Evolutionary conservation across 2,797 vertebrate species (phyloP).

Genomic region (Calcarius lapponicus): DNA sequence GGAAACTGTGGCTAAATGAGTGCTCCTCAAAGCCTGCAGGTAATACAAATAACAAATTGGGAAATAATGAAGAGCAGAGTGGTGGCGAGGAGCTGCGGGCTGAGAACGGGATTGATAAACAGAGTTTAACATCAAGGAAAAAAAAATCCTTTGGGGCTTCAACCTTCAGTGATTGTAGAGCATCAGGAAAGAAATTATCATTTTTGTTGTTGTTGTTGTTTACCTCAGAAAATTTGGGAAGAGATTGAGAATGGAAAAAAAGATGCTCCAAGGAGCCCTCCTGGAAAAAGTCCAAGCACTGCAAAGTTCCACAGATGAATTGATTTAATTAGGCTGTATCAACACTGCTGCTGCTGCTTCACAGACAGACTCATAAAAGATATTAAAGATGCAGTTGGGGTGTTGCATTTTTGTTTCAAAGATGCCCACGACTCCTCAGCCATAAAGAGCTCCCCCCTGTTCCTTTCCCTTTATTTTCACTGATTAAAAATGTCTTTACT

Average conservation of each 20-base stretch:
- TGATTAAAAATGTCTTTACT: neutral
- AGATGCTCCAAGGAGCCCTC: conserved; percentile 68
- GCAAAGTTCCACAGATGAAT: conserved; percentile 65
- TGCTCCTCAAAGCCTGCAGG: neutral
- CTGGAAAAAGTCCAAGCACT: conserved; percentile 62
- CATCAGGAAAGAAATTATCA: conserved; percentile 49
- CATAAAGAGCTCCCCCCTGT: neutral
- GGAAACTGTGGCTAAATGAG: neutral
- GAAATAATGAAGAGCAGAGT: conserved; percentile 25
- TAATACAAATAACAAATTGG: conserved; percentile 34
- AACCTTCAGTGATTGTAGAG: conserved; percentile 14
- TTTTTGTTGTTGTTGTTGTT: conserved; percentile 63
- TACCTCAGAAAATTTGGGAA: conserved; percentile 62
- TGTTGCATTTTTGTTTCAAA: conserved; percentile 8
- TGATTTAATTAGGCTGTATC: conserved; percentile 71
- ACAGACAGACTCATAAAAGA: conserved; percentile 42
- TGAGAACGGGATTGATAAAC: neutral
- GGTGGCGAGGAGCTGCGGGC: neutral
- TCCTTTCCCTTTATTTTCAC: neutral
- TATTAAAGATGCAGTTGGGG: conserved; percentile 40
- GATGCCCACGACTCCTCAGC: conserved; percentile 27
- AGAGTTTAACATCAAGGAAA: conserved; percentile 14
- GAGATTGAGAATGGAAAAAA: conserved; percentile 35
- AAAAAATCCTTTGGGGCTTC: conserved; percentile 7
- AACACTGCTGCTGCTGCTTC: conserved; percentile 24